Evolutionary conservation across 1,140 invertebrate genomes (phyloP).

Genomic region (Nylanderia fulva): DNA sequence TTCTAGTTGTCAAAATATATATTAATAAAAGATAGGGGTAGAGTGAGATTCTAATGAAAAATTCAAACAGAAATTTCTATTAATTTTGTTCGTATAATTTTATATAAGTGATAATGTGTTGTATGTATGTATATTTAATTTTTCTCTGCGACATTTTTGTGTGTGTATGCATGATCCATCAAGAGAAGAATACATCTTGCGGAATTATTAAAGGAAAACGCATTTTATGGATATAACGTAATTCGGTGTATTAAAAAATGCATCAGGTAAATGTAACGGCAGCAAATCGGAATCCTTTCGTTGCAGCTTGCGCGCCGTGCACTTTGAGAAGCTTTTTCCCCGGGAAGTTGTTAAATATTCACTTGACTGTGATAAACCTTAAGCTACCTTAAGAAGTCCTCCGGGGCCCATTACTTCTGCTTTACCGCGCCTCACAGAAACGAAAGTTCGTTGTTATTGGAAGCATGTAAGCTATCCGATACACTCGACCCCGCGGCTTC

Average conservation of each 20-base stretch:
- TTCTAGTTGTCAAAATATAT: not conserved
- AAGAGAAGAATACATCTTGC: not conserved
- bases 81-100: not conserved
- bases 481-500: conserved; percentile 53
- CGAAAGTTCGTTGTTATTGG: conserved; percentile 70
- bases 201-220: conserved; percentile 24
- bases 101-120: not conserved
- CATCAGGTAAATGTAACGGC: conserved; percentile 44
- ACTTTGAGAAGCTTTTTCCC: conserved; percentile 58
- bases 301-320: conserved; percentile 30
- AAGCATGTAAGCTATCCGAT: conserved; percentile 62
- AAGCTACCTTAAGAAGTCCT: conserved; percentile 67
- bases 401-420: conserved; percentile 68
- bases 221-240: conserved; percentile 42
- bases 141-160: not conserved
- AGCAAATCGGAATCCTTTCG: conserved; percentile 59
- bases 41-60: not conserved
- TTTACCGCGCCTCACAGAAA: conserved; percentile 64
- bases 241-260: conserved; percentile 43
- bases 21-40: not conserved
- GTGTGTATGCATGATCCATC: not conserved
- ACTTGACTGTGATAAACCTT: conserved; percentile 69
- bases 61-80: not conserved
- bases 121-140: not conserved
- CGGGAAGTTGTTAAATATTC: conserved; percentile 69